phyloP scores from a whole-genome alignment of 2,888 invertebrate species.

The Rosalia funebris region DNA sequence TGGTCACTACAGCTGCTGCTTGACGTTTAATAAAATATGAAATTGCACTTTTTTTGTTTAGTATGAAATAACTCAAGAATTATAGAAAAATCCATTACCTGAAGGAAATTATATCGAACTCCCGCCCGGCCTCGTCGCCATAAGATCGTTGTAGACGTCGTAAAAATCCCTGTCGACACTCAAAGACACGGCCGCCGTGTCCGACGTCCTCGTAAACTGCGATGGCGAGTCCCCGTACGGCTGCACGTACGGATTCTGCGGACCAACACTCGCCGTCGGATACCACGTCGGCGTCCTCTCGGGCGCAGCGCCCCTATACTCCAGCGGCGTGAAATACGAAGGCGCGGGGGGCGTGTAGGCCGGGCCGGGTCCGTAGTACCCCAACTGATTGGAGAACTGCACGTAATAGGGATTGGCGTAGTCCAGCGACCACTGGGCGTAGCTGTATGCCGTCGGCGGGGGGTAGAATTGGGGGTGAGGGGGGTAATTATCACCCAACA shows the following conservation, averaged over 20 bases:
- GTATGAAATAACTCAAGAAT: no score
- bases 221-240: no score
- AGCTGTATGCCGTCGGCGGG: slow-evolving; percentile 1
- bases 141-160: slow-evolving; percentile 22
- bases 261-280: no score
- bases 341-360: background rate
- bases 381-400: slow-evolving; percentile 1
- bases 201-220: background rate
- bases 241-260: no score
- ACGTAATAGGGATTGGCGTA: slow-evolving; percentile 25
- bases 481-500: background rate
- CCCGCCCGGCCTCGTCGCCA: slow-evolving; percentile 1
- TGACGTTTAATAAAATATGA: no score
- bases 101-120: no score
- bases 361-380: background rate
- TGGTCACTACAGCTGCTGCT: no score
- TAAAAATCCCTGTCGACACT: slow-evolving; percentile 26
- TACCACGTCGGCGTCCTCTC: no score
- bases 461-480: background rate
- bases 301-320: no score
- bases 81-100: no score
- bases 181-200: background rate
- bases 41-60: no score
- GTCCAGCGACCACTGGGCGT: background rate
- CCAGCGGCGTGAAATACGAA: background rate